Percentiles rank a stretch among this genome's conserved stretches.
phyloP scores from a whole-genome alignment of 2,888 invertebrate genomes.

The Eupithecia inturbata region DNA sequence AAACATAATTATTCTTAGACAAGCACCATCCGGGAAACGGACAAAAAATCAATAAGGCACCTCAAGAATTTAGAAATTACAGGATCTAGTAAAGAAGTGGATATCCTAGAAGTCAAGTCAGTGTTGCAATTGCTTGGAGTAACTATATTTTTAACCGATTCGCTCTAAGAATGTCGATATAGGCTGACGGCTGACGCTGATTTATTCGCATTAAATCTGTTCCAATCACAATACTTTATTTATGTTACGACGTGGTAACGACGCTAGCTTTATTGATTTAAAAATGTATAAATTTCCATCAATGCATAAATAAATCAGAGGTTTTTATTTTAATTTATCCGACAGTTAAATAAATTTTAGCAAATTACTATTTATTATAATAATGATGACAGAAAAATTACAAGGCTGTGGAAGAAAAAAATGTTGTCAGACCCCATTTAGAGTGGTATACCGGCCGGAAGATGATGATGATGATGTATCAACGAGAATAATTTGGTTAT shows the following conservation, averaged over 20 bases:
- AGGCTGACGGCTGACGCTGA: constrained; percentile 3
- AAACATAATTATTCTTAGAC: not conserved
- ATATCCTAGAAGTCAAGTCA: constrained; percentile 14
- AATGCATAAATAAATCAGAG: not conserved
- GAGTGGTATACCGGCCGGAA: no score
- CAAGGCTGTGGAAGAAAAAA: not conserved
- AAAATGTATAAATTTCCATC: not conserved
- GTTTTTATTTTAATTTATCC: not conserved
- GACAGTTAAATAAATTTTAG: not conserved
- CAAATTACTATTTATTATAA: not conserved
- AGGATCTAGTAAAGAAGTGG: constrained; percentile 17
- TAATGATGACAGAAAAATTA: not conserved
- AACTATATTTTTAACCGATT: constrained; percentile 7
- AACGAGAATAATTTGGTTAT: no score
- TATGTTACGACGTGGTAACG: constrained; percentile 6
- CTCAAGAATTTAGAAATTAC: constrained; percentile 19
- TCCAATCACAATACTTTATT: constrained; percentile 9
- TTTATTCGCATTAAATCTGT: constrained; percentile 25
- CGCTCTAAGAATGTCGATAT: constrained; percentile 6
- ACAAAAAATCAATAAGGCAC: constrained; percentile 3
- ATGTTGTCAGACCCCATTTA: not conserved
- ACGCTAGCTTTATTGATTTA: constrained; percentile 11
- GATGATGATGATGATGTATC: no score
- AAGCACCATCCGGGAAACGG: constrained; percentile 23
- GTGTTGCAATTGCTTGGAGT: constrained; percentile 16